phyloP scores from a whole-genome alignment of 2,113 vertebrate species.

The Camelus bactrianus region DNA sequence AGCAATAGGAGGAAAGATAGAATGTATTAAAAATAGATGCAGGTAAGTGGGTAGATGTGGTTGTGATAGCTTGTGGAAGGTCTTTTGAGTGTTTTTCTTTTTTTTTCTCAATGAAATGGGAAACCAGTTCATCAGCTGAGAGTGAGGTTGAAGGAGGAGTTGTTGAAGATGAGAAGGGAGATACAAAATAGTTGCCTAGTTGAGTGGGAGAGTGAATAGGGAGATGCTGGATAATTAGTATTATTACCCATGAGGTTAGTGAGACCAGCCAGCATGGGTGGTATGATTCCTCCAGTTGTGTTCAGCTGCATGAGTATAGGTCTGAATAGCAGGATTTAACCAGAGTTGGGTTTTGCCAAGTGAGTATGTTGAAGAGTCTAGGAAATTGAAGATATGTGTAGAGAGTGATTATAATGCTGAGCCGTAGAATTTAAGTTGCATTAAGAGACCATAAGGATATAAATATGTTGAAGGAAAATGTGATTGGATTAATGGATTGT shows the following conservation, averaged over 20 bases:
- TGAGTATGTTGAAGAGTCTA: neutral
- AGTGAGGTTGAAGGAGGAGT: neutral
- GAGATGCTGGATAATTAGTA: neutral
- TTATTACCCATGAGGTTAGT: neutral
- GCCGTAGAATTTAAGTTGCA: constrained; percentile 8
- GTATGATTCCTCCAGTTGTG: neutral
- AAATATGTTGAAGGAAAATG: neutral
- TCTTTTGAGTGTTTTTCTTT: neutral
- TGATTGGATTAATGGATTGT: neutral
- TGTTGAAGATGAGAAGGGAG: neutral
- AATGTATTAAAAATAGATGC: neutral
- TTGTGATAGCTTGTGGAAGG: neutral
- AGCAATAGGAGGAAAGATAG: neutral
- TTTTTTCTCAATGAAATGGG: neutral
- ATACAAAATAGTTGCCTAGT: neutral
- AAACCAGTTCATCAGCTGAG: neutral
- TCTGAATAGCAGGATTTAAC: neutral
- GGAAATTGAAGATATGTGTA: neutral
- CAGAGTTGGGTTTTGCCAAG: neutral
- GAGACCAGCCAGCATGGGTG: neutral
- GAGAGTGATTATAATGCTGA: neutral
- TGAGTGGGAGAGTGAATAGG: neutral
- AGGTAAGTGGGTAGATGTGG: neutral
- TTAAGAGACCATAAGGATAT: neutral
- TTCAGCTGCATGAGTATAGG: neutral